A percentile compares a stretch with the other conserved stretches of the same genome.
Evolutionary conservation across 1,140 invertebrate species (phyloP).

Genomic region (Gonatopus flavifemur): DNA sequence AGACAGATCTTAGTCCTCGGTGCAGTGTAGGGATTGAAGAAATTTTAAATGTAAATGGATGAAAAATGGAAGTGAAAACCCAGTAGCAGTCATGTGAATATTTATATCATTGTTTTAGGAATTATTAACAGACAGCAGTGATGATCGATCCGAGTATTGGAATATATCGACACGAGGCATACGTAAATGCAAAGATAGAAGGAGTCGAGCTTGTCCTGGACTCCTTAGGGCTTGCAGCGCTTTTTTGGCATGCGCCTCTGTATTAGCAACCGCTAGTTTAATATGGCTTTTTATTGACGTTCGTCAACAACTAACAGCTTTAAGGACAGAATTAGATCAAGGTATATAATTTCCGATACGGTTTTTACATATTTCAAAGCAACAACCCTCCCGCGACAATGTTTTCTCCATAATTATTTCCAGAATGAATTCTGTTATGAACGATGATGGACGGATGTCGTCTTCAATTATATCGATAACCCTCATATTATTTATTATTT

Average conservation of each 20-base stretch:
- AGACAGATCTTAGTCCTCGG: too few species aligned
- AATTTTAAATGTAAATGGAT: too few species aligned
- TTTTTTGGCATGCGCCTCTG: conserved; percentile 64
- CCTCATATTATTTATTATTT: too few species aligned
- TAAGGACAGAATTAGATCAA: conserved; percentile 69
- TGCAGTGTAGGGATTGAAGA: too few species aligned
- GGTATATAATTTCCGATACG: conserved; percentile 56
- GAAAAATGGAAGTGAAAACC: too few species aligned
- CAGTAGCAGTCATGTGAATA: too few species aligned
- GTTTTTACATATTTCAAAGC: too few species aligned
- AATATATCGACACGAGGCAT: conserved; percentile 40
- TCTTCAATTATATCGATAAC: too few species aligned
- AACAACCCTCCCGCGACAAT: too few species aligned
- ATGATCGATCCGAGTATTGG: conserved; percentile 58
- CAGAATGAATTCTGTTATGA: background rate
- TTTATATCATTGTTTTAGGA: conserved; percentile 51
- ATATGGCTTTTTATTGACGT: conserved; percentile 72
- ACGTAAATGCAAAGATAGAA: conserved; percentile 41
- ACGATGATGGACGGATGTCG: too few species aligned
- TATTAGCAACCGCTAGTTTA: conserved; percentile 67
- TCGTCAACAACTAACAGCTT: conserved; percentile 65
- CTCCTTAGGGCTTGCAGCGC: conserved; percentile 64
- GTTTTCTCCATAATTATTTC: background rate
- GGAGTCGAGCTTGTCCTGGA: conserved; percentile 47
- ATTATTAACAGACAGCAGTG: conserved; percentile 61